Base-by-base conservation (phyloP, 2,797 vertebrate species). In the Gymnoscopelus braueri region DNA sequence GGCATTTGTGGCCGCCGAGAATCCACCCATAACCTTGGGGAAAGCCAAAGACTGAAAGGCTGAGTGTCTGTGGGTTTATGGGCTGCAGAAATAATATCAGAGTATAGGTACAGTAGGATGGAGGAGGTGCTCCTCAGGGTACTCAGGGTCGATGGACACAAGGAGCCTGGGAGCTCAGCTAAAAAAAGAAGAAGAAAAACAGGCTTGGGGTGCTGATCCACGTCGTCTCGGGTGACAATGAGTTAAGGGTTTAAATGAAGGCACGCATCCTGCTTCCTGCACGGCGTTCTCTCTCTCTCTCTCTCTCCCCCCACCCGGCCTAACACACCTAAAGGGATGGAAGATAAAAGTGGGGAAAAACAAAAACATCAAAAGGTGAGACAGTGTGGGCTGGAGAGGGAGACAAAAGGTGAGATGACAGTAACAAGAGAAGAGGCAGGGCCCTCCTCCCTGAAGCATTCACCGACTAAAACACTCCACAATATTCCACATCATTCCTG, bases 211-310 rank as follows among this genome's bases (percentile, higher is more conserved):
- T 90, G 94, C 79, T 94, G 94, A 94, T 96, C 95, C 95, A 94
- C 94, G 74, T 84, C 65, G 88, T 93, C 90, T 93, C 80, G 89
- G 95, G 95, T 93, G 95, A 96, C 92, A 89, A 97, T 96, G 96
- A 96, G 94, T 95, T 91, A 95, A 95, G 94, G 95, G 93, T 96
- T 95, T 23, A 96, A 96, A 98, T 98, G 97, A 99, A 99, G 98
- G 97, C 98, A 98, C 97, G 95, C 96, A 92, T 96, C 96, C 97
- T 96, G 95, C 90, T 93, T 91, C 87, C 83, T 80, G 83, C 77
- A 92, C 92, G 81, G 94, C 92, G 39, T 8, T 44, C 39, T 8
- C 8, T 44, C 39, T 44, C 39, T 44, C 39, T 44, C 39, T 44
- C 39, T 44, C 32, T 35, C 32, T 9, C 39, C 39, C 39, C 39